These are phyloP conservation scores for Apodemia zela DNA, from an alignment of 2,888 invertebrate genomes.

Conservation along the genomic window DNA sequence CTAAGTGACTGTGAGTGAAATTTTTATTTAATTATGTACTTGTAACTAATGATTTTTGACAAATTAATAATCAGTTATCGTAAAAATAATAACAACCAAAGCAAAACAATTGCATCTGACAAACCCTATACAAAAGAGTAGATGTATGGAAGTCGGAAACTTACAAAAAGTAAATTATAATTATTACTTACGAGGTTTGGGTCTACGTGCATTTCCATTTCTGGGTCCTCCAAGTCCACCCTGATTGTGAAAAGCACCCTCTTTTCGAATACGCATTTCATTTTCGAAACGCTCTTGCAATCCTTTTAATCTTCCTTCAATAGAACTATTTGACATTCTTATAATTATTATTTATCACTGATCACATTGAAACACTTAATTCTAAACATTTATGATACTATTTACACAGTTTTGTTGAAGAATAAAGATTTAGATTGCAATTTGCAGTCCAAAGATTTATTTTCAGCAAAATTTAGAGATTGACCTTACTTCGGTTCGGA, in stretches of 20 bases:
- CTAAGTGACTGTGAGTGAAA: too few relatives aligned
- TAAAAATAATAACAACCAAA: neutral
- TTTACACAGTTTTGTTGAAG: constrained; percentile 56
- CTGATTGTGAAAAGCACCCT: constrained; percentile 81
- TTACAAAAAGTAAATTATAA: neutral
- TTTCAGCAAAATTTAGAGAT: constrained; percentile 31
- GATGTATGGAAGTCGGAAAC: constrained; percentile 1
- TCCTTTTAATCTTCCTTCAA: constrained; percentile 90
- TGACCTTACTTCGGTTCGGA: neutral
- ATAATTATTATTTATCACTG: constrained; percentile 47
- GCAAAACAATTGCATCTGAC: constrained; percentile 1
- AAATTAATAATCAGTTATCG: neutral
- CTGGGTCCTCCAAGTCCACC: constrained; percentile 72
- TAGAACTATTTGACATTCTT: constrained; percentile 85
- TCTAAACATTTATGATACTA: constrained; percentile 57
- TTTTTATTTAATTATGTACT: too few relatives aligned
- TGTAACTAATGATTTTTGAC: too few relatives aligned
- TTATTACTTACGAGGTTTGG: constrained; percentile 82
- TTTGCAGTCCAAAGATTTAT: constrained; percentile 62
- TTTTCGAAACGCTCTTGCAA: constrained; percentile 89
- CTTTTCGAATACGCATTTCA: constrained; percentile 82
- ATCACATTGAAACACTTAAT: constrained; percentile 62
- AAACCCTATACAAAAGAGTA: neutral
- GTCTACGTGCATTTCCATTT: constrained; percentile 80
- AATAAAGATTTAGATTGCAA: constrained; percentile 54